Percentiles rank a stretch among this genome's conserved stretches.
Conservation (phyloP, 1,140 invertebrate genomes). For the Camponotus pennsylvanicus region DNA sequence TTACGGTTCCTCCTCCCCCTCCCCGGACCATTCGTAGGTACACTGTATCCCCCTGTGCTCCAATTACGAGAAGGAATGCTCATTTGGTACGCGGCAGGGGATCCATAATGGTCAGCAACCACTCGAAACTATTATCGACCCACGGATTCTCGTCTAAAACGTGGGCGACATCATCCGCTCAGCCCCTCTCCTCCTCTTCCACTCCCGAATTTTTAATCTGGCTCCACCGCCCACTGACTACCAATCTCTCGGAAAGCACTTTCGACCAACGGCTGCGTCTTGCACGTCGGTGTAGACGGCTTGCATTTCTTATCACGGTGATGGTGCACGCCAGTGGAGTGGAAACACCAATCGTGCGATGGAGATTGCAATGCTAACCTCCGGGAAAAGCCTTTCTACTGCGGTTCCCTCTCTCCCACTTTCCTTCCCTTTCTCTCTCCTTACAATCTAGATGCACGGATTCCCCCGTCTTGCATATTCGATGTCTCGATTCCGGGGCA, state of each 20-base stretch:
- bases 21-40: slow-evolving; percentile 63
- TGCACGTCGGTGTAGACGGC: slow-evolving; percentile 62
- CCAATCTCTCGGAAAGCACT: slow-evolving; percentile 74
- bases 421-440: not conserved
- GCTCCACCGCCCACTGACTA: slow-evolving; percentile 32
- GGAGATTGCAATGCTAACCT: slow-evolving; percentile 76
- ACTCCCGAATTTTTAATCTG: slow-evolving; percentile 76
- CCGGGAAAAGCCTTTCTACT: slow-evolving; percentile 71
- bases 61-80: slow-evolving; percentile 80
- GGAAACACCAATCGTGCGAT: slow-evolving; percentile 77
- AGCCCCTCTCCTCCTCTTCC: not conserved
- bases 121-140: slow-evolving; percentile 79
- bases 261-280: slow-evolving; percentile 54
- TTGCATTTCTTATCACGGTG: slow-evolving; percentile 74
- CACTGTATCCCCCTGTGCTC: slow-evolving; percentile 72
- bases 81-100: slow-evolving; percentile 76
- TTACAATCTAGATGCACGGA: slow-evolving; percentile 48
- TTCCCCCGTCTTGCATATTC: slow-evolving; percentile 73
- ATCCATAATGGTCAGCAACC: slow-evolving; percentile 76
- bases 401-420: not conserved
- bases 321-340: slow-evolving; percentile 70
- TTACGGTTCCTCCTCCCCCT: not conserved
- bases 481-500: slow-evolving; percentile 67
- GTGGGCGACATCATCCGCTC: not conserved
- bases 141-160: slow-evolving; percentile 42